These are phyloP conservation scores for Diploptera punctata DNA, from an alignment of 2,888 invertebrate species.

Conservation along the genomic window DNA sequence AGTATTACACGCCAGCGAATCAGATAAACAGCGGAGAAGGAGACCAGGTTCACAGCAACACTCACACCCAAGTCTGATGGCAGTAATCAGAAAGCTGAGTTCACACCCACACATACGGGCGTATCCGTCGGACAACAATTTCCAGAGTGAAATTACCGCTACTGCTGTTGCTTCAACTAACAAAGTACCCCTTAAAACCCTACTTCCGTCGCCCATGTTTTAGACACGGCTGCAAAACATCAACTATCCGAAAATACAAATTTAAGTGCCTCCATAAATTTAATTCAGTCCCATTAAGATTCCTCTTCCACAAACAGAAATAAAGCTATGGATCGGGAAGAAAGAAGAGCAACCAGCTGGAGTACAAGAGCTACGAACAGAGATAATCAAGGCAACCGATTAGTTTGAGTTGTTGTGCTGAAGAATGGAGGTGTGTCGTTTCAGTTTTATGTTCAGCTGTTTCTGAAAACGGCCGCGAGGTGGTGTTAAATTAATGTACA, in stretches of 20 bases:
- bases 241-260: neutral
- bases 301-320: neutral
- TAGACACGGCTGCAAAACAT: too few species aligned
- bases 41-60: slow-evolving; percentile 83
- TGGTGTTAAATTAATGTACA: too few species aligned
- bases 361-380: too few species aligned
- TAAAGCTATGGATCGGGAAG: too few species aligned
- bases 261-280: slow-evolving; percentile 16
- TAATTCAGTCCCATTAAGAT: neutral
- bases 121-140: too few species aligned
- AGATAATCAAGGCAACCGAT: too few species aligned
- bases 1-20: slow-evolving; percentile 85
- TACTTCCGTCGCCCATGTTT: slow-evolving; percentile 8
- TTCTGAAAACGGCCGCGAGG: too few species aligned
- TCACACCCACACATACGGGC: neutral
- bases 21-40: slow-evolving; percentile 74
- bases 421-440: too few species aligned
- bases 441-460: too few species aligned
- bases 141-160: neutral
- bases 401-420: too few species aligned
- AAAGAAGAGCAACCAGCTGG: too few species aligned
- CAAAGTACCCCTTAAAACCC: neutral
- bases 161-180: slow-evolving; percentile 3
- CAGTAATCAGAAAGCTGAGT: slow-evolving; percentile 32
- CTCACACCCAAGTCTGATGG: slow-evolving; percentile 86